phyloP scores from a whole-genome alignment of 1,140 invertebrate species.

The Alviniconcha marisindica region DNA sequence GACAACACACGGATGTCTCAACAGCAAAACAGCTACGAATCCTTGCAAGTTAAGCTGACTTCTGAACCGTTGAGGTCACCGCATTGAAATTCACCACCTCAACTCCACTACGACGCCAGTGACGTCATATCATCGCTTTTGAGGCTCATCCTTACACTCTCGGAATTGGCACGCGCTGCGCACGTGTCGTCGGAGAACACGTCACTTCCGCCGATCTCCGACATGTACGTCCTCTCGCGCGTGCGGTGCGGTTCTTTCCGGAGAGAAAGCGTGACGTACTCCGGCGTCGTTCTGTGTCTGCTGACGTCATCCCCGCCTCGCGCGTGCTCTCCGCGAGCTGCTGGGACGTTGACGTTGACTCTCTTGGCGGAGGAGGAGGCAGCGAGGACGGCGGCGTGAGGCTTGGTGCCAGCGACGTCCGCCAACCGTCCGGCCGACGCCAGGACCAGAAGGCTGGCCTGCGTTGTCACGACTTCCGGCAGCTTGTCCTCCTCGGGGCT shows the following conservation, averaged over 20 bases:
- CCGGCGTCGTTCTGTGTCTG: not conserved
- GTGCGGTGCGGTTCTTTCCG: conserved; percentile 27
- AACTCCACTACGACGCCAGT: not conserved
- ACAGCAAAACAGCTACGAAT: no score
- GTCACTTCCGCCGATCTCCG: conserved; percentile 27
- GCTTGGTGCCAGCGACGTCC: not conserved
- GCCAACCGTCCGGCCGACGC: not conserved
- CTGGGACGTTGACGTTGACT: conserved; percentile 6
- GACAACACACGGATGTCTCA: no score
- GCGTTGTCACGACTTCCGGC: not conserved
- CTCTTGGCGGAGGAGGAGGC: conserved; percentile 9
- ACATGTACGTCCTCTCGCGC: conserved; percentile 34
- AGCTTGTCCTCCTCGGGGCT: not conserved
- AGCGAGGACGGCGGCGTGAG: not conserved
- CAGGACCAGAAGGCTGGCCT: no score
- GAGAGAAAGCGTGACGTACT: conserved; percentile 16
- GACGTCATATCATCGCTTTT: not conserved
- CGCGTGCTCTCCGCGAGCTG: no score
- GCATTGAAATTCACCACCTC: no score
- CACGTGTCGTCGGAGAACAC: conserved; percentile 13
- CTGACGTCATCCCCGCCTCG: not conserved
- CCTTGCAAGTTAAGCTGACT: no score
- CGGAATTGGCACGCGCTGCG: not conserved
- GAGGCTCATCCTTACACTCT: not conserved
- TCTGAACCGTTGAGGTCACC: no score